Conservation (phyloP, 2,797 vertebrate genomes). For the Epinephelus malabaricus region DNA sequence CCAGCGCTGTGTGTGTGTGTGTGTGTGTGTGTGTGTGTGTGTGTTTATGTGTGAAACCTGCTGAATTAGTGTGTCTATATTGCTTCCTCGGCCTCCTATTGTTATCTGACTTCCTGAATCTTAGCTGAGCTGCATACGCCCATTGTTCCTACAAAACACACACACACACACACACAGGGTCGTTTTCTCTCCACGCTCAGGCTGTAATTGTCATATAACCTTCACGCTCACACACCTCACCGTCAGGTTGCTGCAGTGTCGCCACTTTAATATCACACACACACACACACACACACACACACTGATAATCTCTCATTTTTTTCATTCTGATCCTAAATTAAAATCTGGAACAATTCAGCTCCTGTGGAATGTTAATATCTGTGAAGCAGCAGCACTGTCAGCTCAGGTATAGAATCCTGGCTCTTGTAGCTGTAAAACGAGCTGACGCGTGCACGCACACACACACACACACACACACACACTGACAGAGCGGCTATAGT, state of each 20-base stretch:
- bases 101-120: constrained; percentile 70
- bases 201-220: constrained; percentile 21
- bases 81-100: constrained; percentile 45
- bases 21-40: constrained; percentile 24
- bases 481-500: constrained; percentile 1
- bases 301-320: constrained; percentile 1
- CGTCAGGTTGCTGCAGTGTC: constrained; percentile 24
- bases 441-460: constrained; percentile 25
- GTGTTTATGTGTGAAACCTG: not conserved
- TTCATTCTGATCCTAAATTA: constrained; percentile 31
- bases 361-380: constrained; percentile 49
- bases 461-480: constrained; percentile 1
- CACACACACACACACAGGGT: constrained; percentile 19
- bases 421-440: constrained; percentile 48
- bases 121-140: constrained; percentile 39
- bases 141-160: constrained; percentile 46
- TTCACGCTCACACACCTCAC: not conserved
- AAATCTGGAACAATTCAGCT: constrained; percentile 44
- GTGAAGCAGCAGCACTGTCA: constrained; percentile 23
- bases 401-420: constrained; percentile 46
- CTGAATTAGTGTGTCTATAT: constrained; percentile 38
- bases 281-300: not conserved
- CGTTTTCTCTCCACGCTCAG: constrained; percentile 14
- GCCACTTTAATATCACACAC: constrained; percentile 4
- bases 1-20: constrained; percentile 3